Base-by-base conservation (phyloP, 2,888 invertebrate species). In the Drosophila kokeensis region DNA sequence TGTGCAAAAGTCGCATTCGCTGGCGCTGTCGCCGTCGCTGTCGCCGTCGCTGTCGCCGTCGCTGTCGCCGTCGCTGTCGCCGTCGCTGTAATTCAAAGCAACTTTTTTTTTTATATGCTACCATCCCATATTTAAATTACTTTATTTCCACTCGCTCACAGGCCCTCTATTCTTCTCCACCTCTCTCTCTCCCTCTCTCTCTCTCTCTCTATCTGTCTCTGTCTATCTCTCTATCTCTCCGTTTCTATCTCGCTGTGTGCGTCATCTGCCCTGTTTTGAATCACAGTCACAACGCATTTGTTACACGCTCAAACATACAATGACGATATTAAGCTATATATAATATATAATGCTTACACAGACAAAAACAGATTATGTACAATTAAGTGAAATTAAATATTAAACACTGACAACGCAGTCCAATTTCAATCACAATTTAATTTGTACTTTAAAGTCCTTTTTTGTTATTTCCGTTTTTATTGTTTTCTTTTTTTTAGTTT, bases 101-200 rank as follows among this genome's bases (percentile, higher is more conserved):
- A 65, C 45, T 52, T 55, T 57, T 53, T 59, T 27, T 27, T 34
- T 7, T 54, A 27, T 36, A 32, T 59, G 79, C 81, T 79, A 58
- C 74, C 74, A 89, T 82, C 50, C 74, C 81, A 73, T 80, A 90
- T 90, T 81, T 78, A 85, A 89, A 89, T 89, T 86, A 77, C 89
- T 88, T 86, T 82, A 89, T 83, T 86, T 88, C 76, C 86, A 83
- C 76, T 84, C 74, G 69, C 67, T 67, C 63, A 57, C 69, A 64
- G 62, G 69, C 58, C 49, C 48, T 36, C n/a, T 61, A 36, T 8
- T 27, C 13, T 27, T 29, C 34, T n/a, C 27, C 10, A 1, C 15
- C 32, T 8, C 27, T 27, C 15, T 13, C 1, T 15, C n/a, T 2
- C 13, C 5, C 11, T 52, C 42, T n/a, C 13, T 29, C 21, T 34